Evolutionary conservation across 1,140 invertebrate species (phyloP).

Genomic region (Papilio polytes): DNA sequence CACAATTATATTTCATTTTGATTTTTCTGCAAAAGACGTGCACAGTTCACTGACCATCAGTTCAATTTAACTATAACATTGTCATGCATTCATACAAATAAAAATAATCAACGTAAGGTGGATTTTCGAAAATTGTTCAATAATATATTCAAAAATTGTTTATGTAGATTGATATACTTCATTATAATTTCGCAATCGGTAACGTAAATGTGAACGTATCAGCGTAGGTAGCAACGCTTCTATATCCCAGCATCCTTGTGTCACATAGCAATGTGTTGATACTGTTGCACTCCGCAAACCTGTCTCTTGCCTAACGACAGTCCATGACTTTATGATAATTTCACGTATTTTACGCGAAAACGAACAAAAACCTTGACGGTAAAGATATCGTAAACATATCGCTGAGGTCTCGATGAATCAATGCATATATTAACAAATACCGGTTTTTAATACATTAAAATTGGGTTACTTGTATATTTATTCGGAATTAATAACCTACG

Average conservation of each 20-base stretch:
- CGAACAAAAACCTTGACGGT: constrained; percentile 38
- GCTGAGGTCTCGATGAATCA: constrained; percentile 20
- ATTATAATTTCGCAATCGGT: background rate
- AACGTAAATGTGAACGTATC: background rate
- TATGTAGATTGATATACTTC: background rate
- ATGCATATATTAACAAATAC: constrained; percentile 4
- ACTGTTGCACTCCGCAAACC: constrained; percentile 18
- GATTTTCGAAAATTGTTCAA: background rate
- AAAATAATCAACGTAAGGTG: background rate
- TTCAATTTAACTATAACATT: background rate
- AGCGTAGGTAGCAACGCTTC: background rate
- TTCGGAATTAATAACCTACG: background rate
- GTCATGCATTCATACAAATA: background rate
- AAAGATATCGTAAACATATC: constrained; percentile 11
- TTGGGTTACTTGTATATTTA: background rate
- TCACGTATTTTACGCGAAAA: constrained; percentile 32
- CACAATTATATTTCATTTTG: background rate
- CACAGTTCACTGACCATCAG: background rate
- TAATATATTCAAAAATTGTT: background rate
- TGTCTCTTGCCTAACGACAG: constrained; percentile 47
- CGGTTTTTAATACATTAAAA: constrained; percentile 2
- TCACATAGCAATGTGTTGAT: constrained; percentile 21
- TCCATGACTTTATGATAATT: constrained; percentile 52
- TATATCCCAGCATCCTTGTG: background rate
- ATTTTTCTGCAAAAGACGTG: background rate